Base-by-base conservation (phyloP, 2,797 vertebrate genomes). In the Vespertilio murinus region DNA sequence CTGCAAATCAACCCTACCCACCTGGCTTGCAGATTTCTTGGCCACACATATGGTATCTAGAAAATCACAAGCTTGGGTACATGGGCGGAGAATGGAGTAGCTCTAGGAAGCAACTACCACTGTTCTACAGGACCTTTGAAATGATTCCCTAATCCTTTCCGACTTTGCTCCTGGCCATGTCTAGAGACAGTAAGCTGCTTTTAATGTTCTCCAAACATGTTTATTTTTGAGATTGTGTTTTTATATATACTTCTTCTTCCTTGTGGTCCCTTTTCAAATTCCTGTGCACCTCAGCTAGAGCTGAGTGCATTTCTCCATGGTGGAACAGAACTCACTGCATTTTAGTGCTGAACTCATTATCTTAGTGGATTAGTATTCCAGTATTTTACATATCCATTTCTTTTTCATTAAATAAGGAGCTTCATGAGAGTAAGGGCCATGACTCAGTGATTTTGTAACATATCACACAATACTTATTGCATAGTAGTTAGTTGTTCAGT, bases 371-470 rank as follows among this genome's bases (percentile, higher is more conserved):
- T 69, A 79, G 49, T 88, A 12, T 73, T 79, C 30, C 22, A 25
- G 25, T 88, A 61, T 85, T 93, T 80, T 67, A 52, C 25, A 8
- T 38, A 74, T 30, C 64, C 9, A n/a, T 87, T 95, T 87, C 70
- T 47, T 40, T 61, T 61, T 87, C n/a, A 83, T 1, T 71, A 90
- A 71, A 22, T 65, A 30, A 14, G 87, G 28, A 88, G 33, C n/a
- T 82, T 85, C 42, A 56, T 56, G 54, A 71, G 40, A 12, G 18
- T 17, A 78, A 18, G 8, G 30, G 3, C 28, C 40, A 88, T 54
- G 8, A 49, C 22, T 91, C 71, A 73, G 2, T 64, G 49, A 86
- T 54, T 78, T 82, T 45, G 56, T 18, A 83, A 59, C 5, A 47
- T 52, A 64, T 17, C 74, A 54, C 17, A 49, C 2, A 77, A 52